Conservation (phyloP, 1,140 invertebrate species). For the Drosophila eugracilis region DNA sequence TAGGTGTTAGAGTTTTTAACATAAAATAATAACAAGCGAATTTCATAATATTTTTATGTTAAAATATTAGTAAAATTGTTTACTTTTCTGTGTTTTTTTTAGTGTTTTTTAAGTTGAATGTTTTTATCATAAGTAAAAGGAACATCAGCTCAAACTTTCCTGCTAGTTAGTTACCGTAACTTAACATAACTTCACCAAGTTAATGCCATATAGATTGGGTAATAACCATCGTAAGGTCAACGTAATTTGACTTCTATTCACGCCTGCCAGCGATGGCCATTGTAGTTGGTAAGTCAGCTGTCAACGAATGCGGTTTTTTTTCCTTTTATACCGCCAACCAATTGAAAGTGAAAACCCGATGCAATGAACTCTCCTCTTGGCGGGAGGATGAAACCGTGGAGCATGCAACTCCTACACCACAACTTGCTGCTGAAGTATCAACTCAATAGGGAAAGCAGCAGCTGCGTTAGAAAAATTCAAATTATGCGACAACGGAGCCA, state of each 20-base stretch:
- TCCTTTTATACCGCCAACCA: slow-evolving; percentile 16
- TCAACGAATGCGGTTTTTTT: slow-evolving; percentile 55
- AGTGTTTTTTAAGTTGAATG: no score
- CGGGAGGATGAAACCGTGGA: slow-evolving; percentile 29
- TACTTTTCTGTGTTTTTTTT: no score
- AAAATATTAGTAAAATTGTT: no score
- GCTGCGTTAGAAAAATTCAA: slow-evolving; percentile 64
- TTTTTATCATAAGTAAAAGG: no score
- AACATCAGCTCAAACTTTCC: no score
- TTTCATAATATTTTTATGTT: no score
- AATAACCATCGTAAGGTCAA: slow-evolving; percentile 37
- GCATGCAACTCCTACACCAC: slow-evolving; percentile 45
- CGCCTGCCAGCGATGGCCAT: slow-evolving; percentile 36
- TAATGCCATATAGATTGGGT: slow-evolving; percentile 28
- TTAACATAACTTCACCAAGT: slow-evolving; percentile 1
- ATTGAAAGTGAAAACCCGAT: slow-evolving; percentile 60
- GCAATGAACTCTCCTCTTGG: slow-evolving; percentile 50
- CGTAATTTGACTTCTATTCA: slow-evolving; percentile 51
- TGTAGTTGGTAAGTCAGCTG: slow-evolving; percentile 47
- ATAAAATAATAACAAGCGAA: no score
- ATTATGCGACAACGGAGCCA: slow-evolving; percentile 57
- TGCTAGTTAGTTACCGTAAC: not conserved
- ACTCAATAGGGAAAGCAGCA: slow-evolving; percentile 40
- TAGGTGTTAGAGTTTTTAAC: no score
- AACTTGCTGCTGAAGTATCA: slow-evolving; percentile 14